Conservation (phyloP, 1,140 invertebrate genomes). For the Cyclina sinensis region DNA sequence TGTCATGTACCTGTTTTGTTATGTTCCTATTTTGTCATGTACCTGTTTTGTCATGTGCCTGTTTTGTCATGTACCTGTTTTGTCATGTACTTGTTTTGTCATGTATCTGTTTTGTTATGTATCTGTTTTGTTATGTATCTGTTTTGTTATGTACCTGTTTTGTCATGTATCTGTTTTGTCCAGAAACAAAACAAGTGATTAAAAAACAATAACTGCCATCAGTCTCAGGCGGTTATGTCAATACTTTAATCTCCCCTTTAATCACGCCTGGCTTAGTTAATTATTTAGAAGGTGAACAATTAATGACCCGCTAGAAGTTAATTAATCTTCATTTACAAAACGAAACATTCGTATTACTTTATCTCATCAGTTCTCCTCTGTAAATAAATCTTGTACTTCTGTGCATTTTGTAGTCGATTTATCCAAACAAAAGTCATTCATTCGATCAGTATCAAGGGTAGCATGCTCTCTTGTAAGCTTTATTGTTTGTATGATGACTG, state of each 20-base stretch:
- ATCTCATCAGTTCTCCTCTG: constrained; percentile 30
- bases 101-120: no score
- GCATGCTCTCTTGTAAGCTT: background rate
- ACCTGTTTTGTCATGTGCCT: no score
- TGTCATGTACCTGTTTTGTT: no score
- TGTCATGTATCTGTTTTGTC: no score
- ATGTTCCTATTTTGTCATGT: no score
- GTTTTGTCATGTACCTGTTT: no score
- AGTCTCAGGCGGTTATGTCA: background rate
- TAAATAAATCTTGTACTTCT: constrained; percentile 41
- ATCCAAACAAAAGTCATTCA: constrained; percentile 42
- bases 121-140: no score
- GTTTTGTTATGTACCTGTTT: no score
- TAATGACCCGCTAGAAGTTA: constrained; percentile 36
- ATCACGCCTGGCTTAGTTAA: constrained; percentile 2
- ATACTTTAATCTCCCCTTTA: constrained; percentile 29
- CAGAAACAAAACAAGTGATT: no score
- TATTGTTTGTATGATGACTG: background rate
- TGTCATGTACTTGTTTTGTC: no score
- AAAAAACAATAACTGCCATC: background rate
- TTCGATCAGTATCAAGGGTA: constrained; percentile 6
- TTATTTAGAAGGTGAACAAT: constrained; percentile 43
- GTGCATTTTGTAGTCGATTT: constrained; percentile 42
- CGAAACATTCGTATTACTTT: constrained; percentile 49
- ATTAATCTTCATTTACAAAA: constrained; percentile 64